These are phyloP conservation scores for Turdus rufiventris DNA, from an alignment of 2,113 vertebrate genomes.

Conservation along the genomic window DNA sequence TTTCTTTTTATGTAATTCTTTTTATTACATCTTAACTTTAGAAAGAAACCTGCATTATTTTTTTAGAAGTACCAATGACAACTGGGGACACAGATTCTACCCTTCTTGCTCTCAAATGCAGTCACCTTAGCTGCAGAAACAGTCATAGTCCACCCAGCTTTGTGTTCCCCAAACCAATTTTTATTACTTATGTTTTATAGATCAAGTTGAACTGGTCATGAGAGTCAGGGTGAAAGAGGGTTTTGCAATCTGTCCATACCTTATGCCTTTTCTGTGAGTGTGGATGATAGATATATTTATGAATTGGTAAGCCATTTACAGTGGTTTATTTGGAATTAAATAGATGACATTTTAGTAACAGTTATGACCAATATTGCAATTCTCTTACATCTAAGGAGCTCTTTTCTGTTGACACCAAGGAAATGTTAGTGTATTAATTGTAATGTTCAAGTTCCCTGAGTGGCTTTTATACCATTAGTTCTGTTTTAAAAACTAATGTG, in stretches of 20 bases:
- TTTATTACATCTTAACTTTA: not conserved
- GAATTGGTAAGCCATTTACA: not conserved
- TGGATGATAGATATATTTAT: not conserved
- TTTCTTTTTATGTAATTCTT: not conserved
- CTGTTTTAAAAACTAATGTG: not conserved
- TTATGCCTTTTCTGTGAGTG: not conserved
- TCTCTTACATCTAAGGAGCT: not conserved
- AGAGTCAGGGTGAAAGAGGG: not conserved
- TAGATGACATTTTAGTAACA: not conserved
- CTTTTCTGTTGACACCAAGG: not conserved
- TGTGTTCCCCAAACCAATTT: not conserved
- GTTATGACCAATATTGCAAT: not conserved
- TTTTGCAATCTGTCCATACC: not conserved
- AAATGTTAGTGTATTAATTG: not conserved
- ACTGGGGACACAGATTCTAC: not conserved
- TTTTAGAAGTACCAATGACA: not conserved
- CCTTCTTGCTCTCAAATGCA: not conserved
- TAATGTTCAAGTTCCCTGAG: not conserved
- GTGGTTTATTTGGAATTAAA: not conserved
- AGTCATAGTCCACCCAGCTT: not conserved
- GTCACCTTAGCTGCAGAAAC: not conserved
- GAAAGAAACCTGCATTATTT: not conserved
- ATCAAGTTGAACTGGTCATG: not conserved
- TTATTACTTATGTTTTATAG: not conserved
- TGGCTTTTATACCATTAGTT: not conserved